Conservation (phyloP, 2,888 invertebrate species). For the Isoperla grammatica region DNA sequence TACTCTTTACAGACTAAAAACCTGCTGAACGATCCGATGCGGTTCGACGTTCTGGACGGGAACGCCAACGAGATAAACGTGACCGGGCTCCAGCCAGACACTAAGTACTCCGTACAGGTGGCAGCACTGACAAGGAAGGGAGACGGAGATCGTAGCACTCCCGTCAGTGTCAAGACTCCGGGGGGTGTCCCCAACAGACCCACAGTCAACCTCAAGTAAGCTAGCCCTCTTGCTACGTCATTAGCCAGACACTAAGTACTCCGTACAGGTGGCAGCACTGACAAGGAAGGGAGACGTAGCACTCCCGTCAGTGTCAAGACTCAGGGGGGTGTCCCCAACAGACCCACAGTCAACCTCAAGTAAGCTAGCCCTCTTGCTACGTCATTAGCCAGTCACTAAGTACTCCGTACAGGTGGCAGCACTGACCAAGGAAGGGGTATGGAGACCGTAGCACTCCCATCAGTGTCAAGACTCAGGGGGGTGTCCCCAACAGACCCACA, state of each 20-base stretch:
- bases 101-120: constrained; percentile 88
- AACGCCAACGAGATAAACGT: constrained; percentile 73
- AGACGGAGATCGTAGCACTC: constrained; percentile 87
- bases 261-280: constrained; percentile 90
- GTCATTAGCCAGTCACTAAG: constrained; percentile 92
- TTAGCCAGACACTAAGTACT: constrained; percentile 94
- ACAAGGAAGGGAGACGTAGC: constrained; percentile 95
- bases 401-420: constrained; percentile 95
- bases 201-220: constrained; percentile 72
- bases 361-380: no score
- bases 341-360: constrained; percentile 77
- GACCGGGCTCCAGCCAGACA: constrained; percentile 89
- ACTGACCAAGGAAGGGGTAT: constrained; percentile 92
- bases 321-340: constrained; percentile 86
- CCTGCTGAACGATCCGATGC: constrained; percentile 79
- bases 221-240: no score
- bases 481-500: constrained; percentile 80
- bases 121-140: constrained; percentile 95
- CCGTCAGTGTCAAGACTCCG: constrained; percentile 82
- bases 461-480: constrained; percentile 85
- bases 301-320: constrained; percentile 80
- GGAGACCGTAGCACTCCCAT: constrained; percentile 86
- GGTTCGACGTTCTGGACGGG: constrained; percentile 79
- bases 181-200: constrained; percentile 89
- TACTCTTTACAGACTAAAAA: constrained; percentile 57